Conservation (phyloP, 2,797 vertebrate species). For the Argyrosomus regius region DNA sequence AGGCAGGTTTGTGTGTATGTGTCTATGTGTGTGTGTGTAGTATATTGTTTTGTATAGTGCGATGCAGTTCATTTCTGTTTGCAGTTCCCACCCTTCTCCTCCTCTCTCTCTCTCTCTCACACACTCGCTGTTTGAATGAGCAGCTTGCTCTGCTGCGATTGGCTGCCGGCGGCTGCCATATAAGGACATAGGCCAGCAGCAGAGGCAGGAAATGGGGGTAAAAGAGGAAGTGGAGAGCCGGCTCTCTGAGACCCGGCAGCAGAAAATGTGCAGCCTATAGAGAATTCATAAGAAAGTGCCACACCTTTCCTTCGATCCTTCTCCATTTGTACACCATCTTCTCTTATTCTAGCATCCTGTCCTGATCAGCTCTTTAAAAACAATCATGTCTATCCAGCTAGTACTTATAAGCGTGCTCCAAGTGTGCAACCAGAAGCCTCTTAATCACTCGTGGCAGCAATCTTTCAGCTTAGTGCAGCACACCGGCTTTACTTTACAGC, state of each 20-base stretch:
- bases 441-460: constrained; percentile 55
- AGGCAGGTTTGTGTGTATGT: constrained; percentile 26
- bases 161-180: constrained; percentile 78
- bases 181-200: constrained; percentile 80
- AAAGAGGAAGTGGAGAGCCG: constrained; percentile 79
- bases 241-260: constrained; percentile 59
- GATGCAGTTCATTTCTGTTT: constrained; percentile 72
- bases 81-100: constrained; percentile 79
- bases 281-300: constrained; percentile 63
- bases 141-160: constrained; percentile 67
- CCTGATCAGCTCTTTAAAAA: constrained; percentile 6
- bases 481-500: constrained; percentile 56
- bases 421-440: constrained; percentile 49
- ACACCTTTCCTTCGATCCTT: constrained; percentile 60
- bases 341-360: constrained; percentile 15
- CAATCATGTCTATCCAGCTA: not conserved
- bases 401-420: constrained; percentile 25
- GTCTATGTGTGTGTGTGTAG: constrained; percentile 6
- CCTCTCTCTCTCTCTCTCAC: constrained; percentile 29
- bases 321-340: constrained; percentile 11
- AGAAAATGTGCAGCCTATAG: constrained; percentile 64
- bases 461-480: constrained; percentile 69
- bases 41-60: constrained; percentile 60
- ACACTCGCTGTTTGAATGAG: constrained; percentile 79
- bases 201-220: constrained; percentile 77